Conservation (phyloP, 2,888 invertebrate genomes). For the Crossocerus cetratus region DNA sequence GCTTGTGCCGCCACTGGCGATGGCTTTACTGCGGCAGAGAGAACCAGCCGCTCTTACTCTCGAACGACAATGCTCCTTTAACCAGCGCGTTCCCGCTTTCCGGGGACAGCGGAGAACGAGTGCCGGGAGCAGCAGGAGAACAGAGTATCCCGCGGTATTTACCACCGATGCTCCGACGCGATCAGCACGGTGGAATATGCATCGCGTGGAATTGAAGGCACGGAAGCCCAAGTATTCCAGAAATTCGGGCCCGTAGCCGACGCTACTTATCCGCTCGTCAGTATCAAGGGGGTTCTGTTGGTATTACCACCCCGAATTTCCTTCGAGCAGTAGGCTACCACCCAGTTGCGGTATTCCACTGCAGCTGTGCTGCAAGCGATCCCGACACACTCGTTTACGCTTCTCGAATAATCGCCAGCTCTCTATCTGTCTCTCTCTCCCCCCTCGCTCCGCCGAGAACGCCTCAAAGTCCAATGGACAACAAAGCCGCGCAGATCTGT, state of each 20-base stretch:
- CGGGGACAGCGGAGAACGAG: no score
- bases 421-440: not conserved
- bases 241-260: not conserved
- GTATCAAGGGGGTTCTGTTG: not conserved
- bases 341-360: slow-evolving; percentile 6
- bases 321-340: not conserved
- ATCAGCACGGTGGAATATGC: not conserved
- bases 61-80: no score
- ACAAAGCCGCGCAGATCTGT: not conserved
- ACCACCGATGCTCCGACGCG: no score
- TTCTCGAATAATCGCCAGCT: slow-evolving; percentile 10
- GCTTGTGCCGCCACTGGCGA: no score
- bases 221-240: not conserved
- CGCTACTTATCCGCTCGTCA: slow-evolving; percentile 3
- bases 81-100: no score
- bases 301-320: not conserved
- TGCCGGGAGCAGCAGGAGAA: no score
- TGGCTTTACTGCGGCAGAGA: no score
- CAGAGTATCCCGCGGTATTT: no score
- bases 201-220: not conserved
- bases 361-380: slow-evolving; percentile 29
- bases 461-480: not conserved
- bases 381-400: slow-evolving; percentile 24
- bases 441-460: not conserved
- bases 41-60: no score